Evolutionary conservation across 2,797 vertebrate species (phyloP).

Genomic region (Anabacerthia variegaticeps): DNA sequence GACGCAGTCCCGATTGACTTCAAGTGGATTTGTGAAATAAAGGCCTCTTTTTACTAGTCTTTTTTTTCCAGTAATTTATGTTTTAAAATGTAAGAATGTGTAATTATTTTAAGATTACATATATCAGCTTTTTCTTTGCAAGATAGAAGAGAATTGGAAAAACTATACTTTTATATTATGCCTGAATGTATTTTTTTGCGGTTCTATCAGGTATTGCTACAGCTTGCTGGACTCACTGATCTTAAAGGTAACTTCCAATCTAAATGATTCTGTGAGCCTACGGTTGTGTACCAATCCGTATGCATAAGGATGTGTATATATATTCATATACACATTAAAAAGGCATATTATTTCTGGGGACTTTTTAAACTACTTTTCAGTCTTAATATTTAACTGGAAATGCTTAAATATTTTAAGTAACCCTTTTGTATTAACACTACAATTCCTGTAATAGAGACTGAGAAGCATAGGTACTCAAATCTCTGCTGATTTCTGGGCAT

Average conservation of each 20-base stretch:
- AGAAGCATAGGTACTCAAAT: not conserved
- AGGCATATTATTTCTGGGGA: not conserved
- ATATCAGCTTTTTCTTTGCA: not conserved
- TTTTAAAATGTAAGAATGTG: not conserved
- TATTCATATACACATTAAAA: not conserved
- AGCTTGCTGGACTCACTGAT: not conserved
- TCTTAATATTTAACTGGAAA: not conserved
- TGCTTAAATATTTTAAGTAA: not conserved
- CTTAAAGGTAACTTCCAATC: not conserved
- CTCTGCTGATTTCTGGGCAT: not conserved
- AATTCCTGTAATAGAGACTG: not conserved
- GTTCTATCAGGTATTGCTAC: not conserved
- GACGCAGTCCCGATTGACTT: not conserved
- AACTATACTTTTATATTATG: not conserved
- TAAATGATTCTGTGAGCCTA: not conserved
- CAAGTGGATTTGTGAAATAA: not conserved
- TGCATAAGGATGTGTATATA: accelerated
- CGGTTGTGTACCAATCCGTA: not conserved
- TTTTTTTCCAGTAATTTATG: not conserved
- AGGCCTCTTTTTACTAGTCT: not conserved
- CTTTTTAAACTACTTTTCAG: not conserved
- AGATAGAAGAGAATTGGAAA: not conserved
- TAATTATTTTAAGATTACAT: not conserved
- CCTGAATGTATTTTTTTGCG: not conserved
- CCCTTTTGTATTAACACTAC: not conserved